A percentile compares a stretch with the other conserved stretches of the same genome.
Evolutionary conservation across 2,797 vertebrate genomes (phyloP).

Genomic region (Lacerta agilis): DNA sequence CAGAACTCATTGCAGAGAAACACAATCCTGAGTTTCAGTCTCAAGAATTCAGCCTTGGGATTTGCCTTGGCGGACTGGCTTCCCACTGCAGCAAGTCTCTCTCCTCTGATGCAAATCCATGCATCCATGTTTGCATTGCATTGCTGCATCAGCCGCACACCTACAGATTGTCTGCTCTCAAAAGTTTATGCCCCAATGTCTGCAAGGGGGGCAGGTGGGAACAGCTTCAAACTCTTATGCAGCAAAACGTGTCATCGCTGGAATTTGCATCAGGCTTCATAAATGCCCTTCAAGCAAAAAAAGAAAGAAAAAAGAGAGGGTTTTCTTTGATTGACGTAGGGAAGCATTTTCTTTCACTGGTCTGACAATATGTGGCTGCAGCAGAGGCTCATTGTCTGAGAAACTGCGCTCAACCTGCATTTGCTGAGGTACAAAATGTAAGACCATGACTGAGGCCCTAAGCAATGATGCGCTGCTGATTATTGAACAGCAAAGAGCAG

Average conservation of each 20-base stretch:
- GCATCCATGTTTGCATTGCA: background rate
- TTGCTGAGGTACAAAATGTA: slow-evolving; percentile 53
- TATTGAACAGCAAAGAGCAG: slow-evolving; percentile 68
- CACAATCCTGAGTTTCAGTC: background rate
- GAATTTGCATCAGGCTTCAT: slow-evolving; percentile 76
- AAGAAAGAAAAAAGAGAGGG: slow-evolving; percentile 25
- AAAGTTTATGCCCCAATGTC: slow-evolving; percentile 71
- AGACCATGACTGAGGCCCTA: slow-evolving; percentile 12
- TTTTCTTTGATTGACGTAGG: slow-evolving; percentile 80
- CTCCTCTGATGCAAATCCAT: background rate
- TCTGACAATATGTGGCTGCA: slow-evolving; percentile 64
- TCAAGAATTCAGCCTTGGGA: background rate
- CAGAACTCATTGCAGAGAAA: background rate
- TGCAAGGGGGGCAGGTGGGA: slow-evolving; percentile 64
- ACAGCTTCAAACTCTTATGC: slow-evolving; percentile 79
- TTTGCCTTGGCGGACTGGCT: background rate
- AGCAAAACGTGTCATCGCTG: slow-evolving; percentile 78
- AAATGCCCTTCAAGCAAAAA: slow-evolving; percentile 79
- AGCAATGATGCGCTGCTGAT: slow-evolving; percentile 49
- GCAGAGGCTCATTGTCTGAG: slow-evolving; percentile 75
- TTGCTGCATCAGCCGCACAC: background rate
- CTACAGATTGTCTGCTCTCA: background rate
- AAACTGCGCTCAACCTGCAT: slow-evolving; percentile 65
- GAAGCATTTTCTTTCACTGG: slow-evolving; percentile 70
- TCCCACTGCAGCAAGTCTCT: background rate